A percentile compares a stretch with the other conserved stretches of the same genome.
These are phyloP conservation scores for Cyanoderma ruficeps DNA, from an alignment of 2,113 vertebrate genomes.

Conservation along the genomic window DNA sequence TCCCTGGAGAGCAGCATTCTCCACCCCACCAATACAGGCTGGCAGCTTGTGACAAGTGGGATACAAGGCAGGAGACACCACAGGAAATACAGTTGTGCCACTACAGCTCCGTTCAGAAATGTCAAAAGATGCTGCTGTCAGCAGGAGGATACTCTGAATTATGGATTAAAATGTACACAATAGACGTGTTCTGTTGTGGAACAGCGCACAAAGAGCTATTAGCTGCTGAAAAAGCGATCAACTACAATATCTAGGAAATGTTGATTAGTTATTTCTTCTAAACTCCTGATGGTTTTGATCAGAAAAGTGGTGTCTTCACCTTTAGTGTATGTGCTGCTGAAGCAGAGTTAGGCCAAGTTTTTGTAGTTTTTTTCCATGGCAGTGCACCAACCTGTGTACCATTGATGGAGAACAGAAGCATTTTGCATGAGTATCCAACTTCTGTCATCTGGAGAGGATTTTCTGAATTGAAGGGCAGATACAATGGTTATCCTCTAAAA, in stretches of 20 bases:
- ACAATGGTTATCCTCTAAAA: background rate
- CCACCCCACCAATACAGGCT: background rate
- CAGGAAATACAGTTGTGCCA: background rate
- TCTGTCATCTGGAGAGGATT: background rate
- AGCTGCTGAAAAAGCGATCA: background rate
- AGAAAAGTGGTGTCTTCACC: background rate
- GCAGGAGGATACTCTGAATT: constrained; percentile 1
- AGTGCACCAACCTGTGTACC: no score
- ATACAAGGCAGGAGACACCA: background rate
- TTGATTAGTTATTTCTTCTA: background rate
- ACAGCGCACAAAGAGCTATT: background rate
- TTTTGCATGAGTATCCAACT: background rate
- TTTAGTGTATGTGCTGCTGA: background rate
- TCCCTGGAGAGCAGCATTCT: background rate
- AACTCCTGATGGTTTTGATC: background rate
- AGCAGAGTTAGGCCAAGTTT: background rate
- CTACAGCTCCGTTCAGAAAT: constrained; percentile 30
- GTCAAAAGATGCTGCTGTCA: constrained; percentile 48
- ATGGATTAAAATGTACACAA: background rate
- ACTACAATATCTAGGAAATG: fast-evolving
- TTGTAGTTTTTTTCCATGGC: background rate
- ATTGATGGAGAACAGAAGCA: background rate
- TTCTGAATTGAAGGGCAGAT: background rate
- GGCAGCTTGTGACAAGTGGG: background rate
- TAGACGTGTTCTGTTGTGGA: background rate